Conservation (phyloP, 2,888 invertebrate genomes). For the Rugalucina vietnamica region DNA sequence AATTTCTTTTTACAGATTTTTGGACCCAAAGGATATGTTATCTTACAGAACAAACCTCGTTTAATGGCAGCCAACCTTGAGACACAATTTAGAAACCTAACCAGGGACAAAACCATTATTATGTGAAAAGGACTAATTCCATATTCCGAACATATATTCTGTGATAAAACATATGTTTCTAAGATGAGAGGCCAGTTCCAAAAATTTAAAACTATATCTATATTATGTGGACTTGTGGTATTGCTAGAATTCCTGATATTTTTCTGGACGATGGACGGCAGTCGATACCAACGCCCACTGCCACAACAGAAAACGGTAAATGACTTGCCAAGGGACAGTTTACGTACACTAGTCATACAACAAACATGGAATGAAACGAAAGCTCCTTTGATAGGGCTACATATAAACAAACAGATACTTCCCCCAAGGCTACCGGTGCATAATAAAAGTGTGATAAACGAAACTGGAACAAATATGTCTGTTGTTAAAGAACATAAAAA, state of each 20-base stretch:
- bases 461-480: background rate
- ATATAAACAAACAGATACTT: background rate
- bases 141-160: too few species aligned
- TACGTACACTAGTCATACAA: background rate
- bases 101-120: too few species aligned
- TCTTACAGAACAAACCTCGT: too few species aligned
- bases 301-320: background rate
- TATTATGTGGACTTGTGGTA: background rate
- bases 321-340: background rate
- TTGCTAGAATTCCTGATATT: background rate
- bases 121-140: too few species aligned
- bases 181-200: background rate
- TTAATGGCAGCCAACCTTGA: too few species aligned
- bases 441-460: too few species aligned
- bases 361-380: background rate
- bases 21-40: too few species aligned
- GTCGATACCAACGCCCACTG: background rate
- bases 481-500: too few species aligned
- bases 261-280: background rate
- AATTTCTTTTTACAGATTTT: too few species aligned
- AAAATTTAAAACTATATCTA: background rate
- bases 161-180: too few species aligned
- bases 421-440: background rate
- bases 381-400: background rate
- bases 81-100: too few species aligned